These are phyloP conservation scores for Callipepla californica DNA, from an alignment of 2,113 vertebrate genomes.

Conservation along the genomic window DNA sequence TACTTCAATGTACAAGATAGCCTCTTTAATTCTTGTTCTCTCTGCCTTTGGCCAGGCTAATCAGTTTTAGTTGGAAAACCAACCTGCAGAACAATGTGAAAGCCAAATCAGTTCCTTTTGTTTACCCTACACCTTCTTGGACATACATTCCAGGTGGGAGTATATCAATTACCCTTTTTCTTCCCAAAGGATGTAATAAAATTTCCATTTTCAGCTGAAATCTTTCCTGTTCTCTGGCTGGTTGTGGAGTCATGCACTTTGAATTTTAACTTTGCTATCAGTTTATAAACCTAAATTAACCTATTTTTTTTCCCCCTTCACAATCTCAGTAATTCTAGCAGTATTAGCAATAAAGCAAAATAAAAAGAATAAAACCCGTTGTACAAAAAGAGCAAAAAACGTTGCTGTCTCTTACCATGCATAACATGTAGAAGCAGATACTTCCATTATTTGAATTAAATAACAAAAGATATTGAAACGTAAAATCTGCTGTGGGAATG, in stretches of 20 bases:
- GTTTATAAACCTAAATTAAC: background rate
- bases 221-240: background rate
- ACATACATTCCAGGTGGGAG: background rate
- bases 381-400: background rate
- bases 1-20: background rate
- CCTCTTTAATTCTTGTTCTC: background rate
- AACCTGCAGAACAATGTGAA: background rate
- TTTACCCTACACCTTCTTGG: background rate
- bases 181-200: background rate
- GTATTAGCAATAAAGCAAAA: background rate
- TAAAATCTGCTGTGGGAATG: conserved; percentile 40
- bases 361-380: background rate
- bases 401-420: background rate
- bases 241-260: background rate
- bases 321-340: background rate
- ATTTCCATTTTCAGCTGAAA: background rate
- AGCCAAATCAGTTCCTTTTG: background rate
- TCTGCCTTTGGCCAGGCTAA: background rate
- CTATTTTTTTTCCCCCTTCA: background rate
- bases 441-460: conserved; percentile 13
- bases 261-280: background rate
- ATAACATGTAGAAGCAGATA: background rate
- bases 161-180: background rate
- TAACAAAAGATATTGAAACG: conserved; percentile 48
- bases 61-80: background rate